Conservation (phyloP, 2,113 vertebrate species). For the Gopherus flavomarginatus region DNA sequence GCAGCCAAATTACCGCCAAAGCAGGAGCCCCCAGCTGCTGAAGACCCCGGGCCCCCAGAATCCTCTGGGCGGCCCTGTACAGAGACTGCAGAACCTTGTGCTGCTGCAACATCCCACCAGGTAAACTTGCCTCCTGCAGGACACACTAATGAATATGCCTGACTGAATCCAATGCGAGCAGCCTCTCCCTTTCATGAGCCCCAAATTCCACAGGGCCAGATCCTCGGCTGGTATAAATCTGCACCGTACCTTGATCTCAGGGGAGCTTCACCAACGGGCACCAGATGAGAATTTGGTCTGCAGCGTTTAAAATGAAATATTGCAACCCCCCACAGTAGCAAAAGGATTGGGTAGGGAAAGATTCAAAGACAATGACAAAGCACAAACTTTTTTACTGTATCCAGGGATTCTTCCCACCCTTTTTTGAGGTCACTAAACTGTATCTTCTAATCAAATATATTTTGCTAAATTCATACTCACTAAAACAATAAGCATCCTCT, state of each 20-base stretch:
- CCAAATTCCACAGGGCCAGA: not conserved
- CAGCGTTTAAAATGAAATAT: not conserved
- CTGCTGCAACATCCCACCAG: not conserved
- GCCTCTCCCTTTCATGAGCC: not conserved
- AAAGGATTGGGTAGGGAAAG: not conserved
- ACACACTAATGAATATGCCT: not conserved
- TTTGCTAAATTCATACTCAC: not conserved
- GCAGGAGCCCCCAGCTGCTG: accelerated
- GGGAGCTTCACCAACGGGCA: not conserved
- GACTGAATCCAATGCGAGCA: not conserved
- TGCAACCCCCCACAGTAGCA: not conserved
- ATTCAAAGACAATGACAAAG: not conserved
- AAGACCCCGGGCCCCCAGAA: too few species aligned
- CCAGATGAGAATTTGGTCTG: not conserved
- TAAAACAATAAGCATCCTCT: not conserved
- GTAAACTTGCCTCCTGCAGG: not conserved
- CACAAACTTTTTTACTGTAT: not conserved
- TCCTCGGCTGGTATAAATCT: not conserved
- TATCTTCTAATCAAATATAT: not conserved
- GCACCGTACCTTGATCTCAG: not conserved
- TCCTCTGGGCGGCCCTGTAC: too few species aligned
- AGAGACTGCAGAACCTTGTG: not conserved
- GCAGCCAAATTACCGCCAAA: too few species aligned
- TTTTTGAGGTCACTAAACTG: not conserved
- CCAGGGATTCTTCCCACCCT: not conserved